Evolutionary conservation across 1,140 invertebrate species (phyloP), one percentile per base, ranked within the genome.

Genomic region (Dysdera silvatica): DNA sequence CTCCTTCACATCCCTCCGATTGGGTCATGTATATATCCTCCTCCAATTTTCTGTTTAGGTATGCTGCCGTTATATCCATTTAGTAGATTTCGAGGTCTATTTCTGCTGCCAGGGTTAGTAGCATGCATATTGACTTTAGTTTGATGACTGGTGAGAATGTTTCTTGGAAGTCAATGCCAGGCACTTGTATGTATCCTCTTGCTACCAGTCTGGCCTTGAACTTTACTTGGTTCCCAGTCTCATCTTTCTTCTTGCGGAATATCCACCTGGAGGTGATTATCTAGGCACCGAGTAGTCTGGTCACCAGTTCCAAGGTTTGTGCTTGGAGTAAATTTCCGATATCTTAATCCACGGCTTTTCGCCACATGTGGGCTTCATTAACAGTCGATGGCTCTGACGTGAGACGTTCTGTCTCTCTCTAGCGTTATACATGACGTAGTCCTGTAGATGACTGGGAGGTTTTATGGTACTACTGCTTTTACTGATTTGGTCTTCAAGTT

Each of bases 1-100:
- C 2, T 33, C 52, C 37, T 37, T 72, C 61, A 49, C 70, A 77
- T 24, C 75, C 74, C 67, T 77, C 68, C 45, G 79, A 77, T 53
- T 74, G 57, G 60, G 64, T 37, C 70, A 79, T 75, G 55, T 71
- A 80, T 0, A 80, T 73, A 29, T 68, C 70, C 68, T 80, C 78
- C 23, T 78, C 61, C 4, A 78, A 41, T 7, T 71, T 64, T 10
- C 74, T 73, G 66, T 78, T 62, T 7, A 78, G 67, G 66, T 76
- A 69, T 73, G 66, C 64, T 65, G 69, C 69, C 73, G 54, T 59
- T 57, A 71, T 73, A 64, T 61, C 74, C 67, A 61, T 70, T 54
- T 65, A 67, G 12, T 28, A 28, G 18, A 67, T 47, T 5, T 45
- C 26, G 20, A 55, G 26, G 1, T 57, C 26, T 5, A 43, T 6